Base-by-base conservation (phyloP, 2,113 vertebrate species). In the Tor tambroides region DNA sequence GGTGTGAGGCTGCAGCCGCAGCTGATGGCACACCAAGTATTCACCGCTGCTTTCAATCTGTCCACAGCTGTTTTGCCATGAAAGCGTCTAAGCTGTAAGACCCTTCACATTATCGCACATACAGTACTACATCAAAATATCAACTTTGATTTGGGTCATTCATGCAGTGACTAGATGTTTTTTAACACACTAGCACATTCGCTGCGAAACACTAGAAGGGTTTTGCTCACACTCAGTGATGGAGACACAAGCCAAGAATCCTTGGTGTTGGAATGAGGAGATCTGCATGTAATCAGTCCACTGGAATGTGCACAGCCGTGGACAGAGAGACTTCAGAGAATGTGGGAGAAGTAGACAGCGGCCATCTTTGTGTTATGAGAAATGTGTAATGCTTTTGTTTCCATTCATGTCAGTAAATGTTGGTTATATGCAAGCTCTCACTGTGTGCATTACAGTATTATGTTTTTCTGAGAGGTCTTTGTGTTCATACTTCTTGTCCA, bases 261-360 rank as follows among this genome's bases (percentile, higher is more conserved):
- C 38, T 80, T 6, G 0, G 5, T 54, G 49, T 56, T 63, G 78
- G 78, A 63, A 63, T 43, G 54, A 80, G 23, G 49, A 26, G 74
- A 78, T 80, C 80, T 86, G 38, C 43, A 15, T 74, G 8, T 90
- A 90, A 88, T 87, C 90, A 80, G 84, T 87, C 23, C 76, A 81
- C 1, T 83, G 83, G 81, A 88, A 89, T 79, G 46, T n/a, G 59
- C 35, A n/a, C 15, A 61, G 46, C 79, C 46, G 35, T 76, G 43
- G 17, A 88, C 78, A 43, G 28, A 38, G 23, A 19, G 11, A 71
- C 38, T 51, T 63, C 1, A 84, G 84, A 76, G 79, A 89, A 82
- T 81, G 43, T 89, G 61, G 76, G 76, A 74, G 67, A 87, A 51
- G 63, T 51, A 46, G 77, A 84, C 63, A 61, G 43, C 43, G 35